These are phyloP conservation scores for Tetranychus urticae DNA, from an alignment of 1,140 invertebrate species.

Conservation along the genomic window DNA sequence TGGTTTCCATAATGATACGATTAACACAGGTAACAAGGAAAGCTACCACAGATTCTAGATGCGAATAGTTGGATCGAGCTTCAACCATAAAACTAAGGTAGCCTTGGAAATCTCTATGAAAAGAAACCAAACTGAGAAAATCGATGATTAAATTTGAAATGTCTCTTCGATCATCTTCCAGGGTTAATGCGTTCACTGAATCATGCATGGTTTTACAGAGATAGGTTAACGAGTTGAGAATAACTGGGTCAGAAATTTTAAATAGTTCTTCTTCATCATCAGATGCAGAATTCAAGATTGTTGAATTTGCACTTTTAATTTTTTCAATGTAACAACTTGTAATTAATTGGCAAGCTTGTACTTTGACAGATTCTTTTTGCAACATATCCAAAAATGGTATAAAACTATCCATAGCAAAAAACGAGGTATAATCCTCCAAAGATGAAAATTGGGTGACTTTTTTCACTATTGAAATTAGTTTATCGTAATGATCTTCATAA, in stretches of 20 bases:
- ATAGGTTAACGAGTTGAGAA: conserved; percentile 62
- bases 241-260: conserved; percentile 47
- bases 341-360: conserved; percentile 59
- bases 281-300: not conserved
- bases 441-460: conserved; percentile 36
- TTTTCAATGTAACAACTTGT: conserved; percentile 35
- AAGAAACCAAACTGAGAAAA: conserved; percentile 51
- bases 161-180: conserved; percentile 70
- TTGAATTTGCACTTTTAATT: not conserved
- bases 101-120: conserved; percentile 42
- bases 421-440: conserved; percentile 37
- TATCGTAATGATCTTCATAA: conserved; percentile 48
- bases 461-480: conserved; percentile 47
- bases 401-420: conserved; percentile 68
- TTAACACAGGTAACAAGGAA: conserved; percentile 40
- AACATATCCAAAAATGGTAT: conserved; percentile 68
- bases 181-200: conserved; percentile 69
- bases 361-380: conserved; percentile 51
- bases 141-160: conserved; percentile 56
- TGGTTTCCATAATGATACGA: conserved; percentile 43
- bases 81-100: conserved; percentile 78
- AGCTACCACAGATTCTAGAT: conserved; percentile 54
- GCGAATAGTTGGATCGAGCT: conserved; percentile 58
- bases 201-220: conserved; percentile 69
- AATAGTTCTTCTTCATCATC: not conserved